phyloP scores from a whole-genome alignment of 2,113 vertebrate genomes.

The Todiramphus chloris region DNA sequence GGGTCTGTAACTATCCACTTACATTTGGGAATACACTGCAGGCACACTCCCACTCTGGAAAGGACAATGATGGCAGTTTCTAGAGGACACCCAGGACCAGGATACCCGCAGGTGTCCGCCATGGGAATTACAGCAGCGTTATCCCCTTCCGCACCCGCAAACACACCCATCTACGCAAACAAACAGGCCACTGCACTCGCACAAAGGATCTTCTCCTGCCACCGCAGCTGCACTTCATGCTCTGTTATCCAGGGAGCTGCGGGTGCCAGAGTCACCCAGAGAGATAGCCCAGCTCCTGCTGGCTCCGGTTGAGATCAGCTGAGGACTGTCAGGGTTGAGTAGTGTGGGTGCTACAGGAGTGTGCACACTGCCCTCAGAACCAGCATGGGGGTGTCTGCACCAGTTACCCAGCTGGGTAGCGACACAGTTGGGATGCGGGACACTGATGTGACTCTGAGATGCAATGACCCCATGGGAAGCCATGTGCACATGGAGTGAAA shows the following conservation, averaged over 20 bases:
- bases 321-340: neutral
- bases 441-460: neutral
- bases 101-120: neutral
- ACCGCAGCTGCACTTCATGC: neutral
- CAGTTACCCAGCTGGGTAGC: accelerated
- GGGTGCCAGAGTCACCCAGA: slow-evolving; percentile 15
- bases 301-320: neutral
- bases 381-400: neutral
- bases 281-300: neutral
- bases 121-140: neutral
- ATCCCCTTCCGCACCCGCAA: neutral
- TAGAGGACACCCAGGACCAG: neutral
- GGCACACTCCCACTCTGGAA: neutral
- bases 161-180: slow-evolving; percentile 43
- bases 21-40: neutral
- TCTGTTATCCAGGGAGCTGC: slow-evolving; percentile 16
- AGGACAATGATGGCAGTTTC: neutral
- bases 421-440: neutral
- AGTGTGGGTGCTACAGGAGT: accelerated
- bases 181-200: slow-evolving; percentile 53
- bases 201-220: slow-evolving; percentile 57
- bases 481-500: neutral
- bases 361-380: accelerated
- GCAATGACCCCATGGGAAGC: neutral
- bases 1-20: neutral